Conservation (phyloP, 2,113 vertebrate species). For the Corydoras sp. region DNA sequence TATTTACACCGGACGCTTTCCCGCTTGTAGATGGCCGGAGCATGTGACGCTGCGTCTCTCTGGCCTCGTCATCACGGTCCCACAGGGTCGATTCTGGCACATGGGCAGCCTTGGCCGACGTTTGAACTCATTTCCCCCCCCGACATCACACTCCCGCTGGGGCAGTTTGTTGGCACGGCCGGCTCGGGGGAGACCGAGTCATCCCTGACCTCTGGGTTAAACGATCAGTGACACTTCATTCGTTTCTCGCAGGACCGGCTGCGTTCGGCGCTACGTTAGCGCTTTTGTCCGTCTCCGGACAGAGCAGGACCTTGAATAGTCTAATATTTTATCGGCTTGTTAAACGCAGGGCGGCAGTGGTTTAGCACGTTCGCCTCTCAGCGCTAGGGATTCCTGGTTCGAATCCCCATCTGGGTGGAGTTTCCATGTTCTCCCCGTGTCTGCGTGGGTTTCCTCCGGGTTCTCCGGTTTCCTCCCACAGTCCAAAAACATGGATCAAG, state of each 20-base stretch:
- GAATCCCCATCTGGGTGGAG: no score
- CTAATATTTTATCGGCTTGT: neutral
- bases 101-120: neutral
- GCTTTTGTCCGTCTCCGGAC: conserved; percentile 12
- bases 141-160: neutral
- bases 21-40: neutral
- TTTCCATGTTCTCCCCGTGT: no score
- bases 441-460: no score
- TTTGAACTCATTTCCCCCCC: conserved; percentile 12
- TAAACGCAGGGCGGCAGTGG: no score
- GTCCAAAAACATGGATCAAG: no score
- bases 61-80: conserved; percentile 8
- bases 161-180: conserved; percentile 8
- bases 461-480: no score
- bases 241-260: conserved; percentile 15
- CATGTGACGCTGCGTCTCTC: conserved; percentile 5
- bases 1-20: conserved; percentile 5
- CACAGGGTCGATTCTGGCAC: conserved; percentile 7
- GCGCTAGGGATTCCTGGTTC: no score
- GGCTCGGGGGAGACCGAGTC: neutral
- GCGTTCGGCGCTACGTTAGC: conserved; percentile 3
- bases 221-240: conserved; percentile 12
- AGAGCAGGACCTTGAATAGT: neutral
- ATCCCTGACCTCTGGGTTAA: conserved; percentile 19
- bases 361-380: no score